phyloP scores from a whole-genome alignment of 2,888 invertebrate species.

The Zygogramma bicolorata region DNA sequence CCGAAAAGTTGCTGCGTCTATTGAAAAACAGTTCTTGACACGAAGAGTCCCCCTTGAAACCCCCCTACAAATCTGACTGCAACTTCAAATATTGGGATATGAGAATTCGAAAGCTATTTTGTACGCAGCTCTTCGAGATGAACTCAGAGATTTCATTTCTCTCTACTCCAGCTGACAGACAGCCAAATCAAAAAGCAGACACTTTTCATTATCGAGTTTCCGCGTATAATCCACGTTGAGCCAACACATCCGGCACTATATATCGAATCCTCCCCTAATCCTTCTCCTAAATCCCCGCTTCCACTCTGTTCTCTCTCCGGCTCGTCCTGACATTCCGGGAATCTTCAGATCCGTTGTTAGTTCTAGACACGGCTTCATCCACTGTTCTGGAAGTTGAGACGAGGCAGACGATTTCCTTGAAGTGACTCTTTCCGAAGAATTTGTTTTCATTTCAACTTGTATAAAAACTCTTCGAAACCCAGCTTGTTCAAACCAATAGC shows the following conservation, averaged over 20 bases:
- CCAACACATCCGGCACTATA: not conserved
- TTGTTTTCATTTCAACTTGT: too few species aligned
- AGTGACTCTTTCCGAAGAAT: not conserved
- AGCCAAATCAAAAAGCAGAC: not conserved
- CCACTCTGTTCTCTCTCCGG: not conserved
- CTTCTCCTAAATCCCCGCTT: not conserved
- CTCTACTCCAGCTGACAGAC: too few species aligned
- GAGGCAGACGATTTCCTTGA: not conserved
- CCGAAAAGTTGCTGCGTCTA: too few species aligned
- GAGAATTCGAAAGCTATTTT: too few species aligned
- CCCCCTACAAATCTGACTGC: too few species aligned
- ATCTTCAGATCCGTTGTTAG: slow-evolving; percentile 45
- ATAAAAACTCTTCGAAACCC: too few species aligned
- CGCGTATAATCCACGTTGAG: not conserved
- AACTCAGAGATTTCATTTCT: too few species aligned
- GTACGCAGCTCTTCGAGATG: too few species aligned
- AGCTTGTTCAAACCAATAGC: too few species aligned
- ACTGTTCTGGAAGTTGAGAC: slow-evolving; percentile 2
- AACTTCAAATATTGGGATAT: too few species aligned
- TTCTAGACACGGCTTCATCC: slow-evolving; percentile 43
- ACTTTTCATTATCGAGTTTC: not conserved
- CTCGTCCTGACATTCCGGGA: not conserved
- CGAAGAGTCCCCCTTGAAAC: too few species aligned
- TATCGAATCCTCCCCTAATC: not conserved
- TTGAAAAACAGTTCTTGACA: too few species aligned